A percentile compares a stretch with the other conserved stretches of the same genome.
Evolutionary conservation across 2,888 invertebrate genomes (phyloP).

Genomic region (Boloria euphrosyne): DNA sequence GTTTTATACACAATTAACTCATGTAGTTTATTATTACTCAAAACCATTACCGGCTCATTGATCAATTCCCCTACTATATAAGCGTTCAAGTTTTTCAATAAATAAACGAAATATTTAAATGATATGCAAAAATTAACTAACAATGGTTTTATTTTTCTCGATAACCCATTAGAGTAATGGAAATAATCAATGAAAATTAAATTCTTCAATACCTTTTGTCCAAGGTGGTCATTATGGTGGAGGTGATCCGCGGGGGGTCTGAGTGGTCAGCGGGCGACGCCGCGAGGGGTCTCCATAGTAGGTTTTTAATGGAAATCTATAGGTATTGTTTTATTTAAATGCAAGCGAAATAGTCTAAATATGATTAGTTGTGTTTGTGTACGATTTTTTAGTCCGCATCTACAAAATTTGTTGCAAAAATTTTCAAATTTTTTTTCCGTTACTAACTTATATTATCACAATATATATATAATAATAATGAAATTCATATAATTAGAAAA

Average conservation of each 20-base stretch:
- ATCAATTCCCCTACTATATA: no score
- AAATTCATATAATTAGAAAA: no score
- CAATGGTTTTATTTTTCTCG: neutral
- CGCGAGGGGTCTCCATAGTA: conserved; percentile 1
- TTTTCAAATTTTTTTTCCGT: no score
- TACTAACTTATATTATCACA: no score
- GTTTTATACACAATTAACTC: no score
- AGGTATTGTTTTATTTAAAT: conserved; percentile 5
- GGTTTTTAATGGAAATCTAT: conserved; percentile 17
- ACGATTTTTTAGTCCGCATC: neutral
- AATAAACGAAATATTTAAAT: neutral
- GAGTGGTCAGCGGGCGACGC: conserved; percentile 22
- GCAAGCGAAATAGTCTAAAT: neutral
- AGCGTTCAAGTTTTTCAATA: no score
- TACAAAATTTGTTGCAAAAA: no score
- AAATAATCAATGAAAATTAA: conserved; percentile 14
- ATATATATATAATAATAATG: no score
- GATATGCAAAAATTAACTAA: neutral
- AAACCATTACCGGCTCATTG: no score
- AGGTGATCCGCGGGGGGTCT: conserved; percentile 27
- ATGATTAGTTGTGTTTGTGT: neutral
- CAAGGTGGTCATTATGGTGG: conserved; percentile 41
- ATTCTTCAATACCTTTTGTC: conserved; percentile 23
- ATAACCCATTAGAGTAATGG: conserved; percentile 11
- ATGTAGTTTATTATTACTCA: no score